Evolutionary conservation across 2,113 vertebrate species (phyloP), one percentile per base, ranked within the genome.

Genomic region (Bos javanicus): DNA sequence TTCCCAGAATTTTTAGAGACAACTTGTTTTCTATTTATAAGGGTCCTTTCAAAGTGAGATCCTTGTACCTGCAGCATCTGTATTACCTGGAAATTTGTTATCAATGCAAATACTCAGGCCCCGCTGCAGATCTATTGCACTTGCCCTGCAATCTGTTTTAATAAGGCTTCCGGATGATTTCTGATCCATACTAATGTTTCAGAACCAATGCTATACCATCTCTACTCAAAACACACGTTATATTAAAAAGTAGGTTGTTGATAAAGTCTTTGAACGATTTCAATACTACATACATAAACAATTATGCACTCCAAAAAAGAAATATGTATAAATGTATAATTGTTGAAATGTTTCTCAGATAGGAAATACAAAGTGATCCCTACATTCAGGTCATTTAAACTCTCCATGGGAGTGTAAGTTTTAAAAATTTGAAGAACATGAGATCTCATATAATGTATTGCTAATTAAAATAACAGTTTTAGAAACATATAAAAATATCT

Each of bases 1-100:
- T 96, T 91, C 43, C 85, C 7, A 86, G 59, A 96, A 93, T 89
- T 96, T 85, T 81, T 87, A 39, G 46, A 46, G 71, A 83, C 39
- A 89, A 67, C 76, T 57, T 84, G n/a, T n/a, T 83, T 87, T 95
- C 54, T 92, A 1, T 57, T 52, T 87, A 16, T 64, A 33, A 57
- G 48, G 62, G 25, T 86, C 64, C 23, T 64, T 88, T 48, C 52
- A 26, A 74, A 74, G 23, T 62, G 1, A 54, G 4, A 16, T 83
- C 17, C 25, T 1, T 30, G 74, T 13, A 13, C 33, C 2, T 48
- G 30, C 17, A 52, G 39, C 10, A 43, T 87, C 16, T 23, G 1
- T 39, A 28, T 11, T 36, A 25, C 25, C 19, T 43, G 36, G 50
- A 33, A 71, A 60, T 12, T 7, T 56, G 4, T 80, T 17, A 46